A percentile compares a stretch with the other conserved stretches of the same genome.
phyloP scores from a whole-genome alignment of 2,888 invertebrate genomes.

The Poecilus cupreus region DNA sequence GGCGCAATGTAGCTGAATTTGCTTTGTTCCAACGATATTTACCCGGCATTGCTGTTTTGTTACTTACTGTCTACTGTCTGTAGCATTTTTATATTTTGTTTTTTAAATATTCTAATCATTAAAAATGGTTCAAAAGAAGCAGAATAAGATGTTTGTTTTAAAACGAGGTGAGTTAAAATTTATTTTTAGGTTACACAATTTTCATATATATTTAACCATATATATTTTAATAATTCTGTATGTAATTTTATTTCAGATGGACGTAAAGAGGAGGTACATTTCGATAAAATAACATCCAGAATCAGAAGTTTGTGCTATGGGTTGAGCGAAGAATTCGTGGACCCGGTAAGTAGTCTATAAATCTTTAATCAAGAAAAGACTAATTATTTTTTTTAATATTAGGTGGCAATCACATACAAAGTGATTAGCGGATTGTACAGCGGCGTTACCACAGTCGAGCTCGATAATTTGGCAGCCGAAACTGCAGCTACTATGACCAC shows the following conservation, averaged over 20 bases:
- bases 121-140: slow-evolving; percentile 73
- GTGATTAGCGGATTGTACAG: slow-evolving; percentile 96
- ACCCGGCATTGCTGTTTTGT: not conserved
- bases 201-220: not conserved
- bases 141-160: slow-evolving; percentile 73
- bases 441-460: slow-evolving; percentile 96
- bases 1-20: slow-evolving; percentile 39
- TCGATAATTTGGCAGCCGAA: slow-evolving; percentile 98
- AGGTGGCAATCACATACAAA: slow-evolving; percentile 90
- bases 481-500: slow-evolving; percentile 99
- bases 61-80: not conserved
- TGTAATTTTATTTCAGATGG: slow-evolving; percentile 80
- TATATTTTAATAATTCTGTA: slow-evolving; percentile 7
- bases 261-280: slow-evolving; percentile 91
- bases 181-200: slow-evolving; percentile 15
- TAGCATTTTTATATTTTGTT: not conserved
- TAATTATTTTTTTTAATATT: slow-evolving; percentile 59
- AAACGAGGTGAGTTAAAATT: slow-evolving; percentile 73
- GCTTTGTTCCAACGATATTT: slow-evolving; percentile 7
- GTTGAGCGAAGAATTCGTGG: slow-evolving; percentile 95
- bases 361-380: not conserved
- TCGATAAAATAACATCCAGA: slow-evolving; percentile 98
- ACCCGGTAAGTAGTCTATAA: slow-evolving; percentile 83
- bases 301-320: slow-evolving; percentile 97
- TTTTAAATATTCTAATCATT: not conserved